Base-by-base conservation (phyloP, 2,113 vertebrate genomes). In the Archocentrus centrarchus region DNA sequence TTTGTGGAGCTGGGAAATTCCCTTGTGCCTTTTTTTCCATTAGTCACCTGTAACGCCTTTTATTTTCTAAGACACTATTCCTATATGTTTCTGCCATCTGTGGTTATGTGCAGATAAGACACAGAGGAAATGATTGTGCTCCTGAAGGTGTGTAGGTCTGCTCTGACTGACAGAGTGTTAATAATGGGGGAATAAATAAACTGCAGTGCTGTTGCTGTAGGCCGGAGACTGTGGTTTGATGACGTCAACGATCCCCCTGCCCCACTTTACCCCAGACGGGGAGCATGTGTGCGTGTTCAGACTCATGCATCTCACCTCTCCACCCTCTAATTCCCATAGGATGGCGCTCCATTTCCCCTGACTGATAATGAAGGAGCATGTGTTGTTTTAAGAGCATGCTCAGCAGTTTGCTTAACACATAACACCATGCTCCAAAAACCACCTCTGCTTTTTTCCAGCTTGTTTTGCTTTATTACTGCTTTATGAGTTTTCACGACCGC, bases 131-230 rank as follows among this genome's bases (percentile, higher is more conserved):
- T 39, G 32, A 57, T 22, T 58, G 53, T 76, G 32, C 53, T 59
- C 53, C 32, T 60, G 37, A 27, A 77, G 58, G 58, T 2, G 58
- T 30, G 57, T 2, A 14, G 55, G 6, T 77, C 66, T 50, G 44
- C 81, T 60, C 55, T 35, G 68, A 66, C 70, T 60, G 81, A 79
- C 75, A 44, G 83, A 7, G 64, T 80, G 75, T 88, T 64, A 68
- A 76, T 77, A 63, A 81, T 58, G 4, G 32, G 39, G 30, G 32
- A 59, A 73, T 77, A 80, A 88, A 86, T 77, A 83, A 85, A 77
- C 35, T 35, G 35, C 61, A 44, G 55, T 13, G 39, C 11, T 87
- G 24, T 30, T 24, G 66, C 76, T 87, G 68, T 22, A 59, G 41
- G 70, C 64, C 27, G 13, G 32, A 41, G 30, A 14, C 41, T 35